Evolutionary conservation across 1,140 invertebrate genomes (phyloP).

Genomic region (Tachypleus tridentatus): DNA sequence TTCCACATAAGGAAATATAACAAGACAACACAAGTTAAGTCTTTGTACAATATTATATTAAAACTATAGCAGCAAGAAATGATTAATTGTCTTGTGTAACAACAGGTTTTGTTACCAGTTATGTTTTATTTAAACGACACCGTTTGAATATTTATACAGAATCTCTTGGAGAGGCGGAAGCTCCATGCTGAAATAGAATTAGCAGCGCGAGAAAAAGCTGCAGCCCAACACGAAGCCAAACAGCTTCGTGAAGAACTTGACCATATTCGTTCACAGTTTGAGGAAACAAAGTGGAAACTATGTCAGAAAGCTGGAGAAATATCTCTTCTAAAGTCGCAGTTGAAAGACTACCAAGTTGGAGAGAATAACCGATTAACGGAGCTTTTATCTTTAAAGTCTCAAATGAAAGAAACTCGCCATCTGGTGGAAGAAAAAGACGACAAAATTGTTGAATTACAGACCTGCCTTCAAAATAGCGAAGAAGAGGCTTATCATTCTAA

Average conservation of each 20-base stretch:
- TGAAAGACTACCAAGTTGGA: constrained; percentile 59
- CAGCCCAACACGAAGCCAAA: neutral
- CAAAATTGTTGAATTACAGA: constrained; percentile 20
- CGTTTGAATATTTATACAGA: constrained; percentile 22
- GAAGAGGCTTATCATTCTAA: constrained; percentile 38
- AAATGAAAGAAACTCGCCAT: constrained; percentile 43
- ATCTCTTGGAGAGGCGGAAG: constrained; percentile 52
- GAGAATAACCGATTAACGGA: constrained; percentile 51
- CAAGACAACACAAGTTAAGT: no score
- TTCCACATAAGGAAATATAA: no score
- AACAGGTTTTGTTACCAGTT: no score
- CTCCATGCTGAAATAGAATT: constrained; percentile 43
- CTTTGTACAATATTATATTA: no score
- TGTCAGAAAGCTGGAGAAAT: constrained; percentile 58
- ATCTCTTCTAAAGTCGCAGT: constrained; percentile 55
- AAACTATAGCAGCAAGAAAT: no score
- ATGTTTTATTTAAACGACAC: no score
- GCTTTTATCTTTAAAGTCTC: constrained; percentile 46
- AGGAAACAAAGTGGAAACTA: constrained; percentile 48
- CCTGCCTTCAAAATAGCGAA: constrained; percentile 15
- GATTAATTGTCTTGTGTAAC: no score
- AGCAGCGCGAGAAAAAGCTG: constrained; percentile 34
- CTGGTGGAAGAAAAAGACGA: constrained; percentile 38
- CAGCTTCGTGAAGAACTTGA: no score
- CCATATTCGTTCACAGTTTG: no score